Evolutionary conservation across 92 coral and sea anemone genomes (phyloP).

Genomic region (Montipora capitata): DNA sequence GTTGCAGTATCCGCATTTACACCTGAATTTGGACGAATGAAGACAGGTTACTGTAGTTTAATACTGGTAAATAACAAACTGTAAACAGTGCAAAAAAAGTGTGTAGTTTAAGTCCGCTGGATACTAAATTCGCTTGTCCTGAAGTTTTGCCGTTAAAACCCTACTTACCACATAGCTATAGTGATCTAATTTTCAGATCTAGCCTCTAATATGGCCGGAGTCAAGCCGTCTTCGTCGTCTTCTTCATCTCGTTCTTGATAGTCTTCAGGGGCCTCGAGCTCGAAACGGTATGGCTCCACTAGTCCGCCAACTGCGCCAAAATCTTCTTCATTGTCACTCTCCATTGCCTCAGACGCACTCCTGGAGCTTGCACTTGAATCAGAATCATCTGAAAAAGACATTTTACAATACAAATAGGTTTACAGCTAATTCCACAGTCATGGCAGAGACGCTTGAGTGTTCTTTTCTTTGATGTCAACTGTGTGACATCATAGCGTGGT

Average conservation of each 20-base stretch:
- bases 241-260: constrained; percentile 20
- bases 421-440: background rate
- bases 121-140: constrained; percentile 29
- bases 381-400: background rate
- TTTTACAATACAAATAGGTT: background rate
- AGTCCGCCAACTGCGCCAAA: constrained; percentile 40
- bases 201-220: constrained; percentile 49
- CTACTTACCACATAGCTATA: constrained; percentile 54
- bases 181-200: constrained; percentile 27
- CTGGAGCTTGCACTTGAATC: constrained; percentile 31
- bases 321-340: constrained; percentile 41
- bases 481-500: constrained; percentile 4
- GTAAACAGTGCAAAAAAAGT: background rate
- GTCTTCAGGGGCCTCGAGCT: constrained; percentile 32
- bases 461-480: background rate
- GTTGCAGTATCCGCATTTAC: constrained; percentile 37
- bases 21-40: constrained; percentile 36
- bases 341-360: constrained; percentile 31
- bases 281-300: constrained; percentile 59
- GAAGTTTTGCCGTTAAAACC: background rate
- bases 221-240: constrained; percentile 55
- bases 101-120: background rate
- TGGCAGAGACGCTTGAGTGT: background rate
- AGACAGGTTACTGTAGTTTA: background rate
- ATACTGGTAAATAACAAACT: constrained; percentile 13